Evolutionary conservation across 2,797 vertebrate genomes (phyloP), one percentile per base, ranked within the genome.

Genomic region (Ptychobarbus kaznakovi): DNA sequence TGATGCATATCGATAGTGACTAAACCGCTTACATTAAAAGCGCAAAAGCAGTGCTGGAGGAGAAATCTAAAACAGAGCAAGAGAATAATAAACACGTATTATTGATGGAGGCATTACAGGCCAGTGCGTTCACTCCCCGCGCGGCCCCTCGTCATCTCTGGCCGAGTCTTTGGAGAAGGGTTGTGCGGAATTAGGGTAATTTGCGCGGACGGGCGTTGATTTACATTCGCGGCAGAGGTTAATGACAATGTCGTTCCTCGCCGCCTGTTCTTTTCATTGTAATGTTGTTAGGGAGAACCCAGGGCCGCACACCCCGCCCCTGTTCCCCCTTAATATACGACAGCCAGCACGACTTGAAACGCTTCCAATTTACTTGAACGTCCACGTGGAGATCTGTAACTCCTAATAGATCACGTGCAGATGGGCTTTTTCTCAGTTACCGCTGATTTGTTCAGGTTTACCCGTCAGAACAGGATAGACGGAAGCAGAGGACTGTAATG

Each of bases 181-280:
- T 90, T 77, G 87, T 84, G 93, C 93, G 92, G 93, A 95, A 95
- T 80, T 80, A 93, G 92, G 93, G 93, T 95, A 95, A 96, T 96
- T 96, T 94, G 94, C 86, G 91, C 94, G 94, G 95, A 94, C 93
- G 92, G 93, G 88, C 92, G 90, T 93, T 96, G 96, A 97, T 96
- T 97, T 96, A 96, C 96, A 91, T 94, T 92, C 90, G 91, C 94
- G 94, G 89, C 93, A 95, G 95, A 96, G 96, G 96, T 97, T 96
- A 97, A 97, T 96, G 95, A 95, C 90, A 90, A 92, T 93, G 95
- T 95, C 94, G 93, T 94, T 96, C 94, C 92, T 92, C 92, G 91
- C 91, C n/a, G 93, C 94, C 94, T 95, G 95, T 95, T 96, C 94
- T 93, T 92, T 93, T 95, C 94, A 95, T 96, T 96, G 94, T 96